Conservation (phyloP, 1,140 invertebrate genomes). For the Venturia canescens region DNA sequence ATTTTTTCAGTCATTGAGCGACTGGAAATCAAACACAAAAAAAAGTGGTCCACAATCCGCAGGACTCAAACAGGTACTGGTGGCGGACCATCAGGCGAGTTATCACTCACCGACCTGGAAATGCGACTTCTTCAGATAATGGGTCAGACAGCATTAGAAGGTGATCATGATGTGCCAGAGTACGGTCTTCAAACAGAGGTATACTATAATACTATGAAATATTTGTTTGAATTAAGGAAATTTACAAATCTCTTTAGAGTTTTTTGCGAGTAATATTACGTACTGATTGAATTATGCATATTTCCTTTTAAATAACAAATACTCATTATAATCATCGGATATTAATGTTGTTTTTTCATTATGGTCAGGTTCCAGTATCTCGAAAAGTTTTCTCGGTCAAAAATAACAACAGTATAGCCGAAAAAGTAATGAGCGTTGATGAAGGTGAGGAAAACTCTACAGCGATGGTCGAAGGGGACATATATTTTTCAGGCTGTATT, state of each 20-base stretch:
- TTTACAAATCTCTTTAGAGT: too few species aligned
- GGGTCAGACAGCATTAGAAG: background rate
- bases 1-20: conserved; percentile 23
- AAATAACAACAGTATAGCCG: too few species aligned
- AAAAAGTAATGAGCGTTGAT: too few species aligned
- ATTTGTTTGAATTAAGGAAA: background rate
- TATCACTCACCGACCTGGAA: background rate
- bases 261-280: too few species aligned
- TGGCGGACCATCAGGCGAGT: background rate
- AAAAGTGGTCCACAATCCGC: conserved; percentile 23
- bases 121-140: conserved; percentile 23
- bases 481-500: too few species aligned
- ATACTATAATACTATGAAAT: background rate
- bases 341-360: too few species aligned
- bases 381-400: too few species aligned
- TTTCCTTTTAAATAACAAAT: too few species aligned
- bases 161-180: background rate
- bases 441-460: background rate
- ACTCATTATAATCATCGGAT: too few species aligned
- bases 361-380: too few species aligned
- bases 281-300: too few species aligned
- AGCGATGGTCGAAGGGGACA: too few species aligned
- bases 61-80: conserved; percentile 1
- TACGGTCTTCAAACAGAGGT: background rate
- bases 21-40: conserved; percentile 28